Evolutionary conservation across 2,113 vertebrate species (phyloP).

Genomic region (Peromyscus leucopus): DNA sequence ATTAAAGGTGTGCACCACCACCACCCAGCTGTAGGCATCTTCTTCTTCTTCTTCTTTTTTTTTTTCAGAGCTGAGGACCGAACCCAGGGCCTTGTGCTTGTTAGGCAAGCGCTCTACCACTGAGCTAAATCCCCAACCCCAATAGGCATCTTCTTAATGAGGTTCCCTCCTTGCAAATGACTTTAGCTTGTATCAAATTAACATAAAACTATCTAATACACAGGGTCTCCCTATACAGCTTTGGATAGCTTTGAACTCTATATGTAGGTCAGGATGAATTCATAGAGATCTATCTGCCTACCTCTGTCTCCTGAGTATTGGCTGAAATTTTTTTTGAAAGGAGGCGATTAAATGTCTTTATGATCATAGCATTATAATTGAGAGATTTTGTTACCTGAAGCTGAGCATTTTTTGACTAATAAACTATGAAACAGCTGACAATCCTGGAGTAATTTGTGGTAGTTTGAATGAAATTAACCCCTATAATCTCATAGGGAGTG

Average conservation of each 20-base stretch:
- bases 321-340: not conserved
- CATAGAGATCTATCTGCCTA: not conserved
- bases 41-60: no score
- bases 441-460: not conserved
- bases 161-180: not conserved
- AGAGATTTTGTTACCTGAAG: not conserved
- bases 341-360: not conserved
- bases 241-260: not conserved
- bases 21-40: no score
- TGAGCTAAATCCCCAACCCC: no score
- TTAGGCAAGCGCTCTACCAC: no score
- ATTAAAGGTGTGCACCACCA: no score
- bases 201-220: not conserved
- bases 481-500: not conserved
- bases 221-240: not conserved
- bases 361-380: not conserved
- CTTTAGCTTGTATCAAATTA: not conserved
- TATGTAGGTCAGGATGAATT: not conserved
- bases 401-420: not conserved
- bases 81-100: no score
- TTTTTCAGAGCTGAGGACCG: no score
- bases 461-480: not conserved
- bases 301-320: not conserved
- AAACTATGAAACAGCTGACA: not conserved
- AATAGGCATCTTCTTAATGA: not conserved